Base-by-base conservation (phyloP, 2,113 vertebrate species). In the Antechinus flavipes region DNA sequence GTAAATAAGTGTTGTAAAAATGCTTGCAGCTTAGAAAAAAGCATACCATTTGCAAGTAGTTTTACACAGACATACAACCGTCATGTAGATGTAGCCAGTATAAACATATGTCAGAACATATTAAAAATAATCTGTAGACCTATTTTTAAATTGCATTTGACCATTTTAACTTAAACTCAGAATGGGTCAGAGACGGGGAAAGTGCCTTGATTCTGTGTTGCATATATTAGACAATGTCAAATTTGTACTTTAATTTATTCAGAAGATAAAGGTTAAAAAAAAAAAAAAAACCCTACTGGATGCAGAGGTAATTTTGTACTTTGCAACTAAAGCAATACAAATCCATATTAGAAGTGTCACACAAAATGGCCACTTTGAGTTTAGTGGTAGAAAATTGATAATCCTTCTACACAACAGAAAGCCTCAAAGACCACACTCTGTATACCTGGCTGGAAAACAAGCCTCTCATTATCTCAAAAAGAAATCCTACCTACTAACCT, bases 1-100 rank as follows among this genome's bases (percentile, higher is more conserved):
- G 97, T 98, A 98, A 98, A 98, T 98, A 98, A 98, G 95, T 97
- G 97, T 95, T 98, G 94, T 98, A 99, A 98, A 99, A 98, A 96
- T 90, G 97, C 97, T 98, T 97, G 97, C 93, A 97, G 97, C 97
- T 97, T 96, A 94, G 96, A 93, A 97, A 97, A 96, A 84, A 93
- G 97, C 93, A 98, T 97, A 97, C 95, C 1, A 98, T 96, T 98
- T 98, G 97, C 94, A 97, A 95, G 94, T 95, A 58, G 91, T 98
- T 97, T 97, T 68, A 97, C 90, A 19, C 23, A 58, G 96, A 97
- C 92, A 35, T 19, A 97, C 91, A 97, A 91, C 90, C 94, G 97
- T 97, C 96, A 98, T 76, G 95, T 92, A 97, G 97, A 96, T 95
- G 93, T 58, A 97, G 89, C 95, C 94, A 98, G 94, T 98, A 98